These are phyloP conservation scores for Cryptus viduatorius DNA, from an alignment of 2,888 invertebrate species.

Conservation along the genomic window DNA sequence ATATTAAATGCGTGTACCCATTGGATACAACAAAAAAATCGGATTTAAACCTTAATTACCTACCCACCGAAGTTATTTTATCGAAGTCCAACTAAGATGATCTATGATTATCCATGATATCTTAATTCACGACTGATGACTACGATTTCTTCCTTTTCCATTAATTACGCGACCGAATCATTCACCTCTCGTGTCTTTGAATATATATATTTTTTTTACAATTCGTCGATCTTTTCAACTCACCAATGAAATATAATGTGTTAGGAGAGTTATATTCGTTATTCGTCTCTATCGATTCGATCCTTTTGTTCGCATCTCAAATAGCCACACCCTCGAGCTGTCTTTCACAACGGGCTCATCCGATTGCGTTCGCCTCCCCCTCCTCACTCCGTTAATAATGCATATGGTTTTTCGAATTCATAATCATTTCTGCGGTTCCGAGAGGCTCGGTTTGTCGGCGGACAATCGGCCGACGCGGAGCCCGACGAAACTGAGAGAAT, in stretches of 20 bases:
- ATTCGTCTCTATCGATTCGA: conserved; percentile 57
- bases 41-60: too few species aligned
- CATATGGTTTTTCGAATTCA: conserved; percentile 53
- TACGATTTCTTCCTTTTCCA: conserved; percentile 37
- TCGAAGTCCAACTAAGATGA: conserved; percentile 20
- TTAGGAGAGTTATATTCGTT: neutral
- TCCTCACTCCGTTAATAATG: conserved; percentile 30
- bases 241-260: conserved; percentile 22
- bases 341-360: conserved; percentile 32
- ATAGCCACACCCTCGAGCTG: conserved; percentile 49
- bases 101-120: conserved; percentile 24
- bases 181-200: conserved; percentile 6
- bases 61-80: neutral
- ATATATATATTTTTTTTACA: conserved; percentile 14
- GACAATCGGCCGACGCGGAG: conserved; percentile 51
- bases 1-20: too few species aligned
- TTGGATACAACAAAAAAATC: too few species aligned
- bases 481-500: conserved; percentile 33
- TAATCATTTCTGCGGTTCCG: conserved; percentile 63
- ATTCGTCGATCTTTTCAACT: conserved; percentile 37
- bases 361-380: neutral
- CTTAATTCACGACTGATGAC: conserved; percentile 38
- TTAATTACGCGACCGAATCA: conserved; percentile 38
- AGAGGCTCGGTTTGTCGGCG: conserved; percentile 46
- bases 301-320: conserved; percentile 57